phyloP scores from a whole-genome alignment of 2,797 vertebrate species.

The Atherinosoma microstoma region DNA sequence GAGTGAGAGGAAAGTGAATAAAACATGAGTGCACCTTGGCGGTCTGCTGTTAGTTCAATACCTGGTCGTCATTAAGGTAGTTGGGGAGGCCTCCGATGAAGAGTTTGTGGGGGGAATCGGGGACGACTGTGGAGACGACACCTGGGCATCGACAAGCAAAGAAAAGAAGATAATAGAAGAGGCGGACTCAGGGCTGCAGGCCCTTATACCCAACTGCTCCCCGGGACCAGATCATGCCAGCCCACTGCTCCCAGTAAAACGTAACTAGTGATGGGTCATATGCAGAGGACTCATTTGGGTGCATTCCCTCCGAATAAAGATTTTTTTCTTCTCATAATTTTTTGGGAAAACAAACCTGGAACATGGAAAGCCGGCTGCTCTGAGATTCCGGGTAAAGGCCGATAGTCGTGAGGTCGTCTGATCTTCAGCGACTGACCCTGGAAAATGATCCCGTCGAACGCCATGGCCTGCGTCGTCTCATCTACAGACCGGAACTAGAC shows the following conservation, averaged over 20 bases:
- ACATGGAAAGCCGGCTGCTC: slow-evolving; percentile 85
- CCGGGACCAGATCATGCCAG: no score
- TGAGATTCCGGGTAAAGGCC: slow-evolving; percentile 82
- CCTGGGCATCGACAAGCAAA: slow-evolving; percentile 54
- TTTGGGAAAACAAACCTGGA: slow-evolving; percentile 71
- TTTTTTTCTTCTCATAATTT: no score
- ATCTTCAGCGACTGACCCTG: slow-evolving; percentile 86
- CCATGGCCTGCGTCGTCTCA: slow-evolving; percentile 86
- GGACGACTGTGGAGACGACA: slow-evolving; percentile 87
- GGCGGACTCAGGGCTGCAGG: no score
- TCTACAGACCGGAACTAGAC: slow-evolving; percentile 83
- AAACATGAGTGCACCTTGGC: slow-evolving; percentile 27
- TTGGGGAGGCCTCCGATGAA: slow-evolving; percentile 86
- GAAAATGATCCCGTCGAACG: slow-evolving; percentile 85
- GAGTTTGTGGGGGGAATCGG: slow-evolving; percentile 85
- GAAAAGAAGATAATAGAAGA: background rate
- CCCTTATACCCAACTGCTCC: no score
- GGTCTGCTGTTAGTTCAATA: slow-evolving; percentile 52
- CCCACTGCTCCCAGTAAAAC: no score
- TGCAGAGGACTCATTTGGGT: no score
- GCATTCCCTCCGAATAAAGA: no score
- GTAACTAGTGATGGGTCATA: no score
- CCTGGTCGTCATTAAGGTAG: slow-evolving; percentile 86
- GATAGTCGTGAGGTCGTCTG: slow-evolving; percentile 82
- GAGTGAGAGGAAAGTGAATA: slow-evolving; percentile 22